Conservation (phyloP, 2,113 vertebrate genomes). For the Mobula hypostoma region DNA sequence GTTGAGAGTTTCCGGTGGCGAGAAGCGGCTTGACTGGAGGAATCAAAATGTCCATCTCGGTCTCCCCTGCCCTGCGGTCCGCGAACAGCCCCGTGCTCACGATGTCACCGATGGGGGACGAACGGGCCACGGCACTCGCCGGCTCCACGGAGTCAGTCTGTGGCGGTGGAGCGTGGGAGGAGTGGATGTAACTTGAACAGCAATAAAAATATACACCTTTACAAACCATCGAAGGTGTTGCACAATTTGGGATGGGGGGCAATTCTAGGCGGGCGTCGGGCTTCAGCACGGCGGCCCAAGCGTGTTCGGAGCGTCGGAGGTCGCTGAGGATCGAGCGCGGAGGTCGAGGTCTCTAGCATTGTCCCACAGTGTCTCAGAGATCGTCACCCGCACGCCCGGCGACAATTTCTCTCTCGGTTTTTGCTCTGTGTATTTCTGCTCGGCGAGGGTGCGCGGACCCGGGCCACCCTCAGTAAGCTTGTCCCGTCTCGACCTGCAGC, state of each 20-base stretch:
- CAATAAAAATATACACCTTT: neutral
- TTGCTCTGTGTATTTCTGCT: neutral
- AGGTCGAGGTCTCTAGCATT: constrained; percentile 36
- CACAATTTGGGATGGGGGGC: neutral
- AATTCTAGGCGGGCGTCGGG: neutral
- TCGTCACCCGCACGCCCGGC: neutral
- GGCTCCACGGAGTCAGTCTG: neutral
- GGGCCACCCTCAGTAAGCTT: constrained; percentile 71
- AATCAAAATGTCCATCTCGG: neutral
- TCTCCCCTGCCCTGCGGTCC: neutral
- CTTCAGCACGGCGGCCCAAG: neutral
- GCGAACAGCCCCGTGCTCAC: no score
- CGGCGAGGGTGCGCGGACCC: neutral
- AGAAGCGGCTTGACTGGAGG: no score
- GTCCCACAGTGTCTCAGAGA: neutral
- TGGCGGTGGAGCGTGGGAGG: neutral
- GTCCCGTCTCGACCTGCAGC: constrained; percentile 95
- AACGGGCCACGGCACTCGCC: neutral
- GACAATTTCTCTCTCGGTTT: neutral
- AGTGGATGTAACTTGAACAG: neutral
- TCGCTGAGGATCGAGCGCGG: neutral
- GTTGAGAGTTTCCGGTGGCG: no score
- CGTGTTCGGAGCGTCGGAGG: neutral
- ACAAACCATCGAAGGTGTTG: neutral
- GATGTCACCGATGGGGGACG: constrained; percentile 15